Conservation (phyloP, 2,888 invertebrate species). For the Stenolophus ochropezus region DNA sequence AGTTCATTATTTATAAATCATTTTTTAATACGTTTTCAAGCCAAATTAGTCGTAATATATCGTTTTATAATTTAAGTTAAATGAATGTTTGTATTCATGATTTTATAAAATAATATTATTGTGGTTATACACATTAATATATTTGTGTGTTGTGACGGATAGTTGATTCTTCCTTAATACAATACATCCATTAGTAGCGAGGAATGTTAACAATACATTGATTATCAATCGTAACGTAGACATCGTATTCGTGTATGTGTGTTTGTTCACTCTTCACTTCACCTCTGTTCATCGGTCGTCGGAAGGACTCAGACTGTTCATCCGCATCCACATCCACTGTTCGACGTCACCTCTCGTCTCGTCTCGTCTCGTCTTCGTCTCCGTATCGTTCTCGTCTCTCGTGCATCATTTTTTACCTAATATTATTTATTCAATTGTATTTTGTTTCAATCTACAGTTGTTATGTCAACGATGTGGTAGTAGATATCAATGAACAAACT, state of each 20-base stretch:
- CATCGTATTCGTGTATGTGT: conserved; percentile 56
- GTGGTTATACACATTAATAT: conserved; percentile 60
- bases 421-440: conserved; percentile 37
- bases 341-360: not conserved
- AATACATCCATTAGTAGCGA: conserved; percentile 53
- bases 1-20: conserved; percentile 71
- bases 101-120: conserved; percentile 55
- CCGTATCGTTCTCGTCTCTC: conserved; percentile 9
- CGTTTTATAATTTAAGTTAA: conserved; percentile 56
- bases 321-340: conserved; percentile 2
- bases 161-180: conserved; percentile 57
- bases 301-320: conserved; percentile 23
- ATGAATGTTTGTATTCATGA: conserved; percentile 55
- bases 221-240: conserved; percentile 53
- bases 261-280: conserved; percentile 39
- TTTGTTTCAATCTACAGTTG: conserved; percentile 28
- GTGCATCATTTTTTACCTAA: conserved; percentile 27
- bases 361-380: not conserved
- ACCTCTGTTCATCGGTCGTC: conserved; percentile 19
- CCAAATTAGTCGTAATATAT: conserved; percentile 60
- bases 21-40: conserved; percentile 60
- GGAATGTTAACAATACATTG: conserved; percentile 49
- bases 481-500: conserved; percentile 40
- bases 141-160: conserved; percentile 59
- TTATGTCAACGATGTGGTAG: conserved; percentile 46